Conservation (phyloP, 2,888 invertebrate species). For the Ophion ventricosus region DNA sequence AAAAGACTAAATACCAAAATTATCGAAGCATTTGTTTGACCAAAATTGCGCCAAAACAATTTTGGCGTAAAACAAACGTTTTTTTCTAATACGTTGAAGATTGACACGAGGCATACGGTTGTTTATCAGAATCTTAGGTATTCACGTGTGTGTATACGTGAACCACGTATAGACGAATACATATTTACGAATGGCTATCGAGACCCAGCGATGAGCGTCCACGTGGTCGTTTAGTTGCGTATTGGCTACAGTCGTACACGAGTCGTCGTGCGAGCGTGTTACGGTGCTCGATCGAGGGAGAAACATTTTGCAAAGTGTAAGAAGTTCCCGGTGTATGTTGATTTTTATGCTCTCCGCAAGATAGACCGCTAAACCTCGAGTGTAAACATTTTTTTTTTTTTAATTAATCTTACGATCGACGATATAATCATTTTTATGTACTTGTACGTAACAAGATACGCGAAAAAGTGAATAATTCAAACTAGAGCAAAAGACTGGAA, state of each 20-base stretch:
- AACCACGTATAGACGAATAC: conserved; percentile 65
- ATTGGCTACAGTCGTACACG: conserved; percentile 76
- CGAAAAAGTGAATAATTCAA: background rate
- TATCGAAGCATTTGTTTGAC: too few relatives aligned
- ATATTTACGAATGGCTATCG: conserved; percentile 70
- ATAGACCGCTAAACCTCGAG: background rate
- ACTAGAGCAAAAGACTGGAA: background rate
- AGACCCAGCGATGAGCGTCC: conserved; percentile 72
- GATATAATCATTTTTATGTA: background rate
- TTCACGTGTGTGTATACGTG: conserved; percentile 7
- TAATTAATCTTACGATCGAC: background rate
- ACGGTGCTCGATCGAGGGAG: conserved; percentile 32
- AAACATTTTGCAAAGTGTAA: background rate
- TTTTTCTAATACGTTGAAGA: too few relatives aligned
- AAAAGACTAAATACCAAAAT: too few relatives aligned
- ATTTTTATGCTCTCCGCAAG: conserved; percentile 52
- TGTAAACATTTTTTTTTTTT: background rate
- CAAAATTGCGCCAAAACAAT: too few relatives aligned
- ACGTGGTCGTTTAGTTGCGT: conserved; percentile 75
- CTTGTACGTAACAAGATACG: background rate
- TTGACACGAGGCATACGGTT: too few relatives aligned
- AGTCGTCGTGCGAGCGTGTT: conserved; percentile 72
- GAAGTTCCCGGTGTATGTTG: background rate
- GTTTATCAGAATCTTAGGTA: too few relatives aligned
- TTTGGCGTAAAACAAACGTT: too few relatives aligned